Base-by-base conservation (phyloP, 2,113 vertebrate genomes). In the Grammomys surdaster region DNA sequence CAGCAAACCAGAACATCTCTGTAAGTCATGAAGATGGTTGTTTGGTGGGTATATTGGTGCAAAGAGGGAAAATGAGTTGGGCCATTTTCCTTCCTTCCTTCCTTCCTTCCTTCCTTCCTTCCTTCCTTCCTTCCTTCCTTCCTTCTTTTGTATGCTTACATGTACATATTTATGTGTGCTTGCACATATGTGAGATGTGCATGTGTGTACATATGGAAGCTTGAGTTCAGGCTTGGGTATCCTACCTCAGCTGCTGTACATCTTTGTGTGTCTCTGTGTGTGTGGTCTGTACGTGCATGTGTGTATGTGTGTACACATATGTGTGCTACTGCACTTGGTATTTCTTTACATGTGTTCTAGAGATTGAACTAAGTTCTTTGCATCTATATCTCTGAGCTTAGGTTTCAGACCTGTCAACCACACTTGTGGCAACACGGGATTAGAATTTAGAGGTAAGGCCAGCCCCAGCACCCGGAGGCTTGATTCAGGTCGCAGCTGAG, bases 391-490 rank as follows among this genome's bases (percentile, higher is more conserved):
- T 24, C 40, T 63, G 80, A 67, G 82, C 5, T 46, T 75, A 91
- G 54, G 16, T 73, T 67, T 96, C 87, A 76, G 24, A 76, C 2
- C 8, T 86, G 13, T 76, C 14, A 14, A 26, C 60, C 72, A 86
- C 82, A 51, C 6, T 77, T 65, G 65, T 88, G 89, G 70, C 40
- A 86, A 51, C 19, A 7, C 46, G 60, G n/a, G 76, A 82, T 82
- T 73, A 70, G 60, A 93, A 86, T 20, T 93, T 89, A 93, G 56
- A 93, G 67, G 28, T 86, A 67, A 78, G 70, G 36, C 84, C 33
- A 43, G n/a, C 86, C 26, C 58, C 16, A 31, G 67, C 65, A 89
- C 56, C 65, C n/a, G 31, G 58, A 85, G 48, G 69, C 36, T 56
- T 63, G 51, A 40, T 3, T 26, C 1, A 46, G 46, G 69, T 89